phyloP scores from a whole-genome alignment of 2,888 invertebrate species.

The Microctonus aethiopoides region DNA sequence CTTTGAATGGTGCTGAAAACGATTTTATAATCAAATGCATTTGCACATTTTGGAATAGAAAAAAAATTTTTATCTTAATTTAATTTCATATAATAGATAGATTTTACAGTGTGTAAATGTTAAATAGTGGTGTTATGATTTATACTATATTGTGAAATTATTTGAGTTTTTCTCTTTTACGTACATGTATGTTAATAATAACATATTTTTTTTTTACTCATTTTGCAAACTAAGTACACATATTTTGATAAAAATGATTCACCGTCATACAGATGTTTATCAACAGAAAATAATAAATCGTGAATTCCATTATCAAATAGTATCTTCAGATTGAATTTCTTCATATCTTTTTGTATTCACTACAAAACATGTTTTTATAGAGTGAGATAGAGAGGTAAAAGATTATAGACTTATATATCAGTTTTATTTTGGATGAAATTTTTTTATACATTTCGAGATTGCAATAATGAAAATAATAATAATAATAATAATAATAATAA shows the following conservation, averaged over 20 bases:
- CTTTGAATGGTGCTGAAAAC: slow-evolving; percentile 30
- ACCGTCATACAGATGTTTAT: no score
- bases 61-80: slow-evolving; percentile 11
- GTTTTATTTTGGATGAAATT: slow-evolving; percentile 16
- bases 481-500: no score
- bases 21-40: neutral
- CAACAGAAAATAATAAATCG: no score
- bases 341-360: no score
- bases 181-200: no score
- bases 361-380: no score
- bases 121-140: neutral
- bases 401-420: slow-evolving; percentile 17
- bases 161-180: no score
- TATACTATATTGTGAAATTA: neutral
- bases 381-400: neutral
- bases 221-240: no score
- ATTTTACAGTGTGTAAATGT: neutral
- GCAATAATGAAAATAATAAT: slow-evolving; percentile 16
- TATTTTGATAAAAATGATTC: no score
- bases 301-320: no score
- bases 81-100: neutral
- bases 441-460: slow-evolving; percentile 24
- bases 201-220: no score
- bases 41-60: slow-evolving; percentile 25
- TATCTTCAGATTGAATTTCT: no score